Evolutionary conservation across 2,797 vertebrate genomes (phyloP), one percentile per base, ranked within the genome.

Genomic region (Pangasius sanitwongsei): DNA sequence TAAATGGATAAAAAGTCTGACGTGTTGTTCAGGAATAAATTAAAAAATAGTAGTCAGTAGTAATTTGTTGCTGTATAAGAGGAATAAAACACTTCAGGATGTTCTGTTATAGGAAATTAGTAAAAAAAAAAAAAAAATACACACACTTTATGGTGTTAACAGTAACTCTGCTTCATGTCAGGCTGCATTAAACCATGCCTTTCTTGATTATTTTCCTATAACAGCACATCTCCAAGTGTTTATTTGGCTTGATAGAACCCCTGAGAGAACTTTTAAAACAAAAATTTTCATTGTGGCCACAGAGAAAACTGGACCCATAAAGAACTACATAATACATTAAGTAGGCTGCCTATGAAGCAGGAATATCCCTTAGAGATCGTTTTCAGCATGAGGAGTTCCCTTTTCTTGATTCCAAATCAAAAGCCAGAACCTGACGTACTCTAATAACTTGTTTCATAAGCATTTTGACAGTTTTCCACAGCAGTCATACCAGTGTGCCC

Each of bases 361-460:
- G 80, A 74, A 70, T 34, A 74, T 72, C 65, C 80, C 87, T 74
- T 11, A 31, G 77, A 70, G 87, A 70, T 70, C 11, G 9, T 31
- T n/a, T 44, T 82, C 65, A 72, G 53, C 80, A 11, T 1, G 67
- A 74, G 80, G 87, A 83, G 59, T 88, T 75, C 80, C 80, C 80
- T 88, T 65, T 28, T n/a, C 34, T 84, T 50, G 41, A 63, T 72
- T 72, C 63, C n/a, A 16, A 80, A 88, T 59, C 55, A 44, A 9
- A 70, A 88, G 80, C 80, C 87, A 88, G 80, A 74, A 74, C n/a
- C 53, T 88, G 67, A 70, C 20, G 91, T 91, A 88, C 86, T 89
- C 89, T 92, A 93, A 93, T 89, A 93, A 92, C 89, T 89, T 84
- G 91, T 93, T 94, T 92, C 87, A 31, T 93, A 94, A 93, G 89